Conservation (phyloP, 2,113 vertebrate species). For the Hymenochirus boettgeri region DNA sequence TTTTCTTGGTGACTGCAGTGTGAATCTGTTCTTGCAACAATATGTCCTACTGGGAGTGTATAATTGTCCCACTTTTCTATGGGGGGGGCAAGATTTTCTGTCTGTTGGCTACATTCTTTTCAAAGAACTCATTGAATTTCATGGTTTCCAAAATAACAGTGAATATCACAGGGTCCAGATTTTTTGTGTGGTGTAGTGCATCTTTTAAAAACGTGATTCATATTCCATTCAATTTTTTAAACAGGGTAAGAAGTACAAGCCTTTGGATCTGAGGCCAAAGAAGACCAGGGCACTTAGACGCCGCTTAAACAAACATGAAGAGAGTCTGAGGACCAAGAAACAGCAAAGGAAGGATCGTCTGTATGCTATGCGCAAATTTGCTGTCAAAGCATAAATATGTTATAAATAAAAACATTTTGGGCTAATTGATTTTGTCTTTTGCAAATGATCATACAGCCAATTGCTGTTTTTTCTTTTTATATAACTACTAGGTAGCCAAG, state of each 20-base stretch:
- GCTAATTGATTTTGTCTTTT: neutral
- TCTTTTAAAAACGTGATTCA: too few species aligned
- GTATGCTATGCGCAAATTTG: constrained; percentile 85
- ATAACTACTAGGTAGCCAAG: too few species aligned
- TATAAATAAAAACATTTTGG: constrained; percentile 55
- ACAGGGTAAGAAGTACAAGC: constrained; percentile 97
- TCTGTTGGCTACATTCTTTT: neutral
- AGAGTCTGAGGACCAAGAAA: constrained; percentile 88
- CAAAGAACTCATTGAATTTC: too few species aligned
- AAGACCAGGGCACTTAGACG: constrained; percentile 94
- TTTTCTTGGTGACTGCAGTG: constrained; percentile 1
- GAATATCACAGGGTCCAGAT: too few species aligned
- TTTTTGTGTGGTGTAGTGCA: too few species aligned
- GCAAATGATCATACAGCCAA: too few species aligned
- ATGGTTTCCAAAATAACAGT: too few species aligned
- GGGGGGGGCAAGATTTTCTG: neutral
- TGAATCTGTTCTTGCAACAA: constrained; percentile 46
- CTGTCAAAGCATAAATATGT: constrained; percentile 82
- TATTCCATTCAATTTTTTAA: neutral
- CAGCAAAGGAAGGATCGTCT: constrained; percentile 88
- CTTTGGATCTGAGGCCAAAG: constrained; percentile 92
- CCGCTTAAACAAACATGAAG: constrained; percentile 85
- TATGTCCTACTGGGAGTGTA: constrained; percentile 14
- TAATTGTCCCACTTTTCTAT: too few species aligned
- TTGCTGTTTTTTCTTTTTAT: too few species aligned